A percentile compares a stretch with the other conserved stretches of the same genome.
These are phyloP conservation scores for Helostoma temminkii DNA, from an alignment of 2,797 vertebrate genomes.

Conservation along the genomic window DNA sequence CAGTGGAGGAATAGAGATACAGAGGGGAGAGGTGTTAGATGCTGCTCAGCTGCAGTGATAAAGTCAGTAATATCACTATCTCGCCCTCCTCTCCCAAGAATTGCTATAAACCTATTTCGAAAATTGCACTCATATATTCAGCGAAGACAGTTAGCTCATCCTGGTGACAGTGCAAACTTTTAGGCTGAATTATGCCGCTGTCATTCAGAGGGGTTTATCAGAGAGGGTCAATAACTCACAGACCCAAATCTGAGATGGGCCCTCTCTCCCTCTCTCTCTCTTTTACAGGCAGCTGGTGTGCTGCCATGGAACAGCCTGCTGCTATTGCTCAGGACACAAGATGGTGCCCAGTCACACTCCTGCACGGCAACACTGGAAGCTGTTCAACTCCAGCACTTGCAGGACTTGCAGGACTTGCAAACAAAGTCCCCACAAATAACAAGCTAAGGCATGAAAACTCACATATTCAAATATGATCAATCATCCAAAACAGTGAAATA, in stretches of 20 bases:
- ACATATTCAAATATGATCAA: neutral
- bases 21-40: slow-evolving; percentile 72
- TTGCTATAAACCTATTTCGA: slow-evolving; percentile 88
- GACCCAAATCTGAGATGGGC: slow-evolving; percentile 71
- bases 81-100: slow-evolving; percentile 86
- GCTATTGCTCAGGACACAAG: slow-evolving; percentile 72
- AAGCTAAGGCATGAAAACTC: too few species aligned
- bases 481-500: neutral
- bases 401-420: slow-evolving; percentile 8
- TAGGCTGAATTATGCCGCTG: slow-evolving; percentile 85
- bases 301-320: slow-evolving; percentile 63
- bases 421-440: slow-evolving; percentile 6
- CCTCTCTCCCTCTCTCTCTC: slow-evolving; percentile 36
- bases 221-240: slow-evolving; percentile 85
- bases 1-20: slow-evolving; percentile 69
- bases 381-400: slow-evolving; percentile 11
- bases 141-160: slow-evolving; percentile 84
- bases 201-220: slow-evolving; percentile 85
- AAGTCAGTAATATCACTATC: slow-evolving; percentile 88
- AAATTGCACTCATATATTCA: slow-evolving; percentile 88
- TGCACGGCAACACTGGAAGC: slow-evolving; percentile 43
- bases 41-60: slow-evolving; percentile 85
- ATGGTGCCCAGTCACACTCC: slow-evolving; percentile 70
- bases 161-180: slow-evolving; percentile 86
- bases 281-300: slow-evolving; percentile 62